These are phyloP conservation scores for Amorpha juglandis DNA, from an alignment of 2,888 invertebrate genomes.

Conservation along the genomic window DNA sequence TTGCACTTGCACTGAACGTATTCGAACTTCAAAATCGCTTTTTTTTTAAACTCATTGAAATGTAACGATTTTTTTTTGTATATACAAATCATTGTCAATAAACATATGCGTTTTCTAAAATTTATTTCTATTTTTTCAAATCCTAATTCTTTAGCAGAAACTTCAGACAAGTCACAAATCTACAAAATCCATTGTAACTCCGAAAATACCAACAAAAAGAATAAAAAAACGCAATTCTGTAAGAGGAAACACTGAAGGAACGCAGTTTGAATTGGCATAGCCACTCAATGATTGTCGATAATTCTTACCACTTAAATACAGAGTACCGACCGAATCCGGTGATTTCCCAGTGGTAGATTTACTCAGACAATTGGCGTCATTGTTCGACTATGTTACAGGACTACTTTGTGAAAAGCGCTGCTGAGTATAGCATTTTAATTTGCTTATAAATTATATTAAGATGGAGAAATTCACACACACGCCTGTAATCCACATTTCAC, in stretches of 20 bases:
- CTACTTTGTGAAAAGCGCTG: constrained; percentile 8
- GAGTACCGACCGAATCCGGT: constrained; percentile 38
- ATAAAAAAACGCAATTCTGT: constrained; percentile 32
- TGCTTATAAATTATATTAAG: too few species aligned
- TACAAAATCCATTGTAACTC: neutral
- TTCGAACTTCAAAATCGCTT: constrained; percentile 17
- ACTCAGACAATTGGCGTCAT: constrained; percentile 23
- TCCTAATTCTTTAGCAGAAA: neutral
- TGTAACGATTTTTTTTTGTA: constrained; percentile 13
- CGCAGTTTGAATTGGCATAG: constrained; percentile 31
- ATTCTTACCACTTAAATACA: constrained; percentile 50
- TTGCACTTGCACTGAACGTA: constrained; percentile 2
- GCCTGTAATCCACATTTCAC: too few species aligned
- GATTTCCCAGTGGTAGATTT: constrained; percentile 46
- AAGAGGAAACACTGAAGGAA: constrained; percentile 31
- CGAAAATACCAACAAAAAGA: neutral
- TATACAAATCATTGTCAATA: constrained; percentile 12
- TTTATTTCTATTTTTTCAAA: constrained; percentile 5
- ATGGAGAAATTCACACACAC: too few species aligned
- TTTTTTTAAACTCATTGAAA: neutral
- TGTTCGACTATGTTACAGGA: constrained; percentile 12
- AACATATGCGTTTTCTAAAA: constrained; percentile 18
- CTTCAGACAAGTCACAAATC: neutral
- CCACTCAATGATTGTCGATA: constrained; percentile 50
- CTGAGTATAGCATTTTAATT: neutral